Evolutionary conservation across 1,140 invertebrate species (phyloP), one percentile per base, ranked within the genome.

Genomic region (Frieseomelitta varia): DNA sequence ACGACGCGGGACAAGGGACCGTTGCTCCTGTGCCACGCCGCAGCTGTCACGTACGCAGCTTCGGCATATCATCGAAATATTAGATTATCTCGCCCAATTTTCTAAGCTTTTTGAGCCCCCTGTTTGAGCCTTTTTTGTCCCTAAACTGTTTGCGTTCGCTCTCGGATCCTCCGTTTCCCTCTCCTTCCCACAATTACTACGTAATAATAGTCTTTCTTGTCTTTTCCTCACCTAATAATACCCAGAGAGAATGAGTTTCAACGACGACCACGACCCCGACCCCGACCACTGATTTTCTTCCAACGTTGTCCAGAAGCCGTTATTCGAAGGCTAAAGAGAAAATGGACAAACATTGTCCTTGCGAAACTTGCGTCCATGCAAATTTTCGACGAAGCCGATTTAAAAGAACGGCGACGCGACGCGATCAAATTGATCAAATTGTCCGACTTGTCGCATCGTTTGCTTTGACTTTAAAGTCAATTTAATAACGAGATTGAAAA

Each of bases 1-100:
- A 94, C 91, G 91, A 93, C 90, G 92, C 88, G 80, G 79, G 79
- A 91, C 86, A 86, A 85, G 86, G 84, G 85, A 92, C 86, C 90
- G 91, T 92, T 88, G 87, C 90, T 93, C 91, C 90, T 93, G 91
- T 74, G 88, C 72, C 88, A 81, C 93, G 88, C 72, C 88, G 82
- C 93, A 94, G 93, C 93, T 94, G 93, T 92, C 92, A 90, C 93
- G 82, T 83, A 89, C n/a, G n/a, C n/a, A n/a, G n/a, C 88, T 92
- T 93, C 92, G 91, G 92, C 93, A 94, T 94, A 94, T 94, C 93
- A 94, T 94, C 93, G 92, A 92, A 93, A 93, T 94, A 94, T 94
- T 8, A 47, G 0, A 8, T 47, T 94, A 94, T 94, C 92, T 93
- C 85, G 85, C 47, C 84, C 85, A 93, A 93, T 93, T 94, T 93